Evolutionary conservation across 2,888 invertebrate species (phyloP).

Genomic region (Plagodis dolabraria): DNA sequence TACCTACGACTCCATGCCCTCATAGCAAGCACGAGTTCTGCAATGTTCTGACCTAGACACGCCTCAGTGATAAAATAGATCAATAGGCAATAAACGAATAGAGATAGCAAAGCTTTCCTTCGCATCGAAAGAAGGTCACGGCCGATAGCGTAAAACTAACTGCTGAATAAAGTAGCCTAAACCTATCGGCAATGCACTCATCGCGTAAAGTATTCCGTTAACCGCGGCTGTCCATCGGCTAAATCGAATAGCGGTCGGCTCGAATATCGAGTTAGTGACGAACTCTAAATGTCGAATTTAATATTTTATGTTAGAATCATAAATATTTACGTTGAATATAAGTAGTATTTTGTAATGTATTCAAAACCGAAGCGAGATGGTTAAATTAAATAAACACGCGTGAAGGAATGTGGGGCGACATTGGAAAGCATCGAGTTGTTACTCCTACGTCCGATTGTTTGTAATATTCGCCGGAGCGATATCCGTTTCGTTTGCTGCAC

Average conservation of each 20-base stretch:
- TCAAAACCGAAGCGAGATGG: conserved; percentile 42
- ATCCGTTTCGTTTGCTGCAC: conserved; percentile 23
- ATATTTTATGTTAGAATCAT: conserved; percentile 34
- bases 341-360: conserved; percentile 52
- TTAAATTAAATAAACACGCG: conserved; percentile 65
- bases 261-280: conserved; percentile 46
- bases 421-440: conserved; percentile 59
- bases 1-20: conserved; percentile 3
- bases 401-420: conserved; percentile 65
- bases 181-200: conserved; percentile 11
- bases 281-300: conserved; percentile 50
- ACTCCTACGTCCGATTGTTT: conserved; percentile 42
- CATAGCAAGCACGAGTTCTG: conserved; percentile 11
- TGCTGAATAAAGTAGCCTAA: conserved; percentile 9
- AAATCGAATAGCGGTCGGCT: conserved; percentile 35
- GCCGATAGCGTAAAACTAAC: conserved; percentile 15
- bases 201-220: conserved; percentile 27
- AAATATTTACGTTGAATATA: conserved; percentile 50
- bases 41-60: conserved; percentile 33
- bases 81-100: conserved; percentile 19
- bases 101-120: conserved; percentile 22
- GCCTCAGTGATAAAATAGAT: conserved; percentile 25
- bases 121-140: conserved; percentile 23
- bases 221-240: conserved; percentile 24
- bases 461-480: conserved; percentile 36